Conservation (phyloP, 2,797 vertebrate genomes). For the Brachyalestes nurse region DNA sequence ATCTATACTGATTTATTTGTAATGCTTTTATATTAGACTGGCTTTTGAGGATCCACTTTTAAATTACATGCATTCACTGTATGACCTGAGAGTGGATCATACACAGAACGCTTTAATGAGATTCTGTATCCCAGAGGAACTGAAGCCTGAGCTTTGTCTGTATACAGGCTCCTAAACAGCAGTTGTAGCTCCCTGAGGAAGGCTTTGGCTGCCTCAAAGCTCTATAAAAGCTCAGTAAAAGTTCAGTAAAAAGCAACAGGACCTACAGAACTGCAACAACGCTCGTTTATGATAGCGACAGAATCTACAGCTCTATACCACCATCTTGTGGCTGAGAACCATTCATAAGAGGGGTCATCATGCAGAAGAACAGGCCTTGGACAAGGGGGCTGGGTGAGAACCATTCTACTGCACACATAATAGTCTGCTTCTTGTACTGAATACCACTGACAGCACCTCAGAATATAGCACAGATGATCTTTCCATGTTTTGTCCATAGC, state of each 20-base stretch:
- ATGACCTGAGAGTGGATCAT: slow-evolving; percentile 3
- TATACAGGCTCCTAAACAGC: slow-evolving; percentile 34
- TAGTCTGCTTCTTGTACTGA: slow-evolving; percentile 66
- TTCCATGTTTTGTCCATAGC: background rate
- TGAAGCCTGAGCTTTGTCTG: background rate
- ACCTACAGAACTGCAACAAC: slow-evolving; percentile 23
- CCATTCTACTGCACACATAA: background rate
- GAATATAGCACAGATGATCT: background rate
- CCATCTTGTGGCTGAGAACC: slow-evolving; percentile 71
- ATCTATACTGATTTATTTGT: background rate
- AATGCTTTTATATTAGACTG: background rate
- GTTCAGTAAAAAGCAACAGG: slow-evolving; percentile 50
- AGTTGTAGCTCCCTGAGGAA: slow-evolving; percentile 42
- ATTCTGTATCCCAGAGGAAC: background rate
- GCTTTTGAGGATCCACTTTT: background rate
- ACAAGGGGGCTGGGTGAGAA: background rate
- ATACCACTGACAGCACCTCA: slow-evolving; percentile 59
- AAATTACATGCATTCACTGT: background rate
- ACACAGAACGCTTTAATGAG: background rate
- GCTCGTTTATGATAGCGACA: slow-evolving; percentile 15
- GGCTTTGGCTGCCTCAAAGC: slow-evolving; percentile 36
- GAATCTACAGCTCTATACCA: slow-evolving; percentile 59
- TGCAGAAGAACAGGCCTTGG: background rate
- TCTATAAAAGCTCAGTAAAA: slow-evolving; percentile 12
- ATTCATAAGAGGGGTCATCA: background rate